Evolutionary conservation across 2,797 vertebrate species (phyloP).

Genomic region (Gymnodraco acuticeps): DNA sequence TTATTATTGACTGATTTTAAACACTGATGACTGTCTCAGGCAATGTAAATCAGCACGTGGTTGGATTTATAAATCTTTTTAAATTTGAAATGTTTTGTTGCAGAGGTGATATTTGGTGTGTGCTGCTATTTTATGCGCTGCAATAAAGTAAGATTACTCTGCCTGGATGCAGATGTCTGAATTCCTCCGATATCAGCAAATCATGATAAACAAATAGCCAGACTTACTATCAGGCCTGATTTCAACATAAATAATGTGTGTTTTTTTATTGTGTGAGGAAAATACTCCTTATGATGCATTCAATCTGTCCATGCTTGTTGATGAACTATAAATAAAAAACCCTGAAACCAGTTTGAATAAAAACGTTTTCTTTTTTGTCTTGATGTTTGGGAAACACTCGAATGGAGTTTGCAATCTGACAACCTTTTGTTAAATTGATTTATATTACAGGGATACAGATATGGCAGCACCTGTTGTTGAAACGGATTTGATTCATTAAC

Average conservation of each 20-base stretch:
- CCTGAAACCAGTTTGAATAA: slow-evolving; percentile 18
- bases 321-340: slow-evolving; percentile 12
- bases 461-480: background rate
- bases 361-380: slow-evolving; percentile 23
- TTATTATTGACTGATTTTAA: slow-evolving; percentile 30
- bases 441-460: background rate
- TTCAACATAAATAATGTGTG: slow-evolving; percentile 6
- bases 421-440: background rate
- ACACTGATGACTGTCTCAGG: slow-evolving; percentile 37
- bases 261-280: slow-evolving; percentile 5
- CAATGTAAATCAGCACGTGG: slow-evolving; percentile 12
- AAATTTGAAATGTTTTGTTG: background rate
- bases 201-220: background rate
- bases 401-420: background rate
- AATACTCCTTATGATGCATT: background rate
- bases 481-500: background rate
- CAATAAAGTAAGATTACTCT: background rate
- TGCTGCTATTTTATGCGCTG: slow-evolving; percentile 7
- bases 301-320: slow-evolving; percentile 12
- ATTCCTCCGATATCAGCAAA: background rate
- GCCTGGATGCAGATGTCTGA: background rate
- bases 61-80: background rate
- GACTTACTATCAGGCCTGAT: background rate
- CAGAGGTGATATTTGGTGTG: background rate
- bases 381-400: background rate